Percentiles rank a stretch among this genome's conserved stretches.
Conservation (phyloP, 2,797 vertebrate genomes). For the Onychomys leucogaster region DNA sequence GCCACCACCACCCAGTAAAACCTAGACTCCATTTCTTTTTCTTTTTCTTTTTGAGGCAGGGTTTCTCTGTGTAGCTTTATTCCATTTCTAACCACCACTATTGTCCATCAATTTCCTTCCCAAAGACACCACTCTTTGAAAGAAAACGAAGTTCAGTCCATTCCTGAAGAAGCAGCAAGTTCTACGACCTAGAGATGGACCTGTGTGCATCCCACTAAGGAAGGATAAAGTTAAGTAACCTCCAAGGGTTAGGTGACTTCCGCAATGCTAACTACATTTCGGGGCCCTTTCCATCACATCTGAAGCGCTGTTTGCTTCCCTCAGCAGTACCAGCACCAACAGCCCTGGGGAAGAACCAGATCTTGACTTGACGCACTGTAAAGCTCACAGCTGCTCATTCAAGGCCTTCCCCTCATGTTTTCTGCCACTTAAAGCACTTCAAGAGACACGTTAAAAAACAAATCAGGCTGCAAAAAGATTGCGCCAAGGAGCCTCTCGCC, state of each 20-base stretch:
- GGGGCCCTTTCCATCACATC: neutral
- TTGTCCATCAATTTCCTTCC: slow-evolving; percentile 17
- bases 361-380: neutral
- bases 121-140: neutral
- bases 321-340: neutral
- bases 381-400: slow-evolving; percentile 1
- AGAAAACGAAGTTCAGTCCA: neutral
- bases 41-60: too few species aligned
- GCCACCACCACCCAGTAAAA: neutral
- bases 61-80: too few species aligned
- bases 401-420: neutral
- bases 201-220: neutral
- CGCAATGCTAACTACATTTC: neutral
- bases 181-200: neutral
- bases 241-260: neutral
- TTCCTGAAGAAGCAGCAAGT: slow-evolving; percentile 1
- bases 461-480: neutral
- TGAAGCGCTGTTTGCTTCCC: neutral
- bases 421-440: slow-evolving; percentile 45
- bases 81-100: slow-evolving; percentile 43
- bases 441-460: neutral
- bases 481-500: neutral
- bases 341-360: neutral
- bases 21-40: slow-evolving; percentile 26
- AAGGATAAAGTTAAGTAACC: neutral